Conservation (phyloP, 2,888 invertebrate genomes). For the Pristionchus maxplancki region DNA sequence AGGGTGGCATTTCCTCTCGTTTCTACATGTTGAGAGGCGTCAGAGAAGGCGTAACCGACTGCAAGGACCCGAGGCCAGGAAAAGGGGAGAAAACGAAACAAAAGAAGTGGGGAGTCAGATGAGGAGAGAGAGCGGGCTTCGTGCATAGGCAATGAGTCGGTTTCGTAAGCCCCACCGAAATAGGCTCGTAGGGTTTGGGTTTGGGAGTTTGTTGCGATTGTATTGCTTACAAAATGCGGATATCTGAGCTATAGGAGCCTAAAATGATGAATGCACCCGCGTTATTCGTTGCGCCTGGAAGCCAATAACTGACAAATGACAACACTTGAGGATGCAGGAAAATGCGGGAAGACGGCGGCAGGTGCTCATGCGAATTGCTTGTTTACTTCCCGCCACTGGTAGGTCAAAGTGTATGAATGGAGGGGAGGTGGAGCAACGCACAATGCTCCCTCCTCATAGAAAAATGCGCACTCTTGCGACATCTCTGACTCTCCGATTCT, state of each 20-base stretch:
- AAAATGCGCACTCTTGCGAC: neutral
- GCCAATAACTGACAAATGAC: neutral
- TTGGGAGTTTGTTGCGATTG: neutral
- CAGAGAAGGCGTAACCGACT: neutral
- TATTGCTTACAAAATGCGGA: too few species aligned
- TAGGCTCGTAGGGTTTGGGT: neutral
- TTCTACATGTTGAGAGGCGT: neutral
- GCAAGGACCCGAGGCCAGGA: neutral
- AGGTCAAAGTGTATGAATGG: constrained; percentile 38
- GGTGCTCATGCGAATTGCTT: neutral
- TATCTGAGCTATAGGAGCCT: too few species aligned
- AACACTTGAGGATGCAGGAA: neutral
- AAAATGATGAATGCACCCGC: too few species aligned
- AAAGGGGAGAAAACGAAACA: constrained; percentile 14
- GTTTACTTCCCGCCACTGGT: neutral
- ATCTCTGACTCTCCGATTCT: neutral
- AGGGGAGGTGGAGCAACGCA: neutral
- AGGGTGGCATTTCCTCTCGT: neutral
- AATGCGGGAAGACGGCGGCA: neutral
- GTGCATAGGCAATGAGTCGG: neutral
- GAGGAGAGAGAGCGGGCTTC: neutral
- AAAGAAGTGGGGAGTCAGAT: constrained; percentile 11
- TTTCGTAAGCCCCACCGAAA: neutral
- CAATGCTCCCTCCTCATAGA: neutral
- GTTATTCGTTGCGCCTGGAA: too few species aligned